Evolutionary conservation across 2,113 vertebrate genomes (phyloP).

Genomic region (pig (Sus scrofa)): T2T-Sscrofa CM000825.6:67808001-67808500

Average conservation of each 20-base stretch:
- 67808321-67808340: too few species aligned
- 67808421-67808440: neutral
- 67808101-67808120: neutral
- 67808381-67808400: rapidly evolving
- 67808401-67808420: neutral
- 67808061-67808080: too few species aligned
- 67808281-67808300: neutral
- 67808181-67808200: neutral
- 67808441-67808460: too few species aligned
- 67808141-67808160: neutral
- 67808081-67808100: neutral
- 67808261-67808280: neutral
- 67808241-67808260: neutral
- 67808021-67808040: neutral
- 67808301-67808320: neutral
- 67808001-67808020: neutral
- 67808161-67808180: neutral
- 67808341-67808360: rapidly evolving
- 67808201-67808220: neutral
- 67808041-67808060: rapidly evolving
- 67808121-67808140: neutral
- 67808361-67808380: neutral
- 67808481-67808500: neutral
- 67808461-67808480: constrained; percentile 61
- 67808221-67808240: neutral